phyloP scores from a whole-genome alignment of 2,113 vertebrate species.

The Salvelinus fontinalis region DNA sequence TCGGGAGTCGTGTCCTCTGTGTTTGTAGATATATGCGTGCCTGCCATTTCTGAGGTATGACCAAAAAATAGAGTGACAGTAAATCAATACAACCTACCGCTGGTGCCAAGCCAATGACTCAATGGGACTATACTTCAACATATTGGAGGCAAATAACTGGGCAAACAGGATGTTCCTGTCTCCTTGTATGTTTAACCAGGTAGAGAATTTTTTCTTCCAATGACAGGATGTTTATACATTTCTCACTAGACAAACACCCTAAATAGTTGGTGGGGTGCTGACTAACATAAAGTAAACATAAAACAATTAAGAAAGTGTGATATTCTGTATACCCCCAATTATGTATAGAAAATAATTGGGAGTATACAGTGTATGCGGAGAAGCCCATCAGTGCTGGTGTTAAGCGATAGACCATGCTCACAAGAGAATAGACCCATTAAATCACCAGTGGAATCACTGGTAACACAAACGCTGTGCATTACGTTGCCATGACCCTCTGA shows the following conservation, averaged over 20 bases:
- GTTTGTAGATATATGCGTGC: background rate
- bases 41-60: background rate
- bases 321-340: too few species aligned
- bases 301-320: too few species aligned
- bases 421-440: conserved; percentile 7
- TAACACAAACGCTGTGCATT: conserved; percentile 10
- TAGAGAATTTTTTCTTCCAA: too few species aligned
- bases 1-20: background rate
- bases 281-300: too few species aligned
- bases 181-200: background rate
- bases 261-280: too few species aligned
- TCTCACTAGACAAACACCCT: too few species aligned
- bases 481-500: conserved; percentile 10
- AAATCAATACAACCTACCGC: background rate
- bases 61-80: background rate
- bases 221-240: too few species aligned
- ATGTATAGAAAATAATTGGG: too few species aligned
- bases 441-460: conserved; percentile 13
- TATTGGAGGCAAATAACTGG: background rate
- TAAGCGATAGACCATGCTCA: too few species aligned
- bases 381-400: too few species aligned
- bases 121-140: background rate
- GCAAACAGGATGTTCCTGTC: background rate
- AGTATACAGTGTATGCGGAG: too few species aligned
- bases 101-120: background rate